phyloP scores from a whole-genome alignment of 2,797 vertebrate species.

The Pantherophis vulpinus region DNA sequence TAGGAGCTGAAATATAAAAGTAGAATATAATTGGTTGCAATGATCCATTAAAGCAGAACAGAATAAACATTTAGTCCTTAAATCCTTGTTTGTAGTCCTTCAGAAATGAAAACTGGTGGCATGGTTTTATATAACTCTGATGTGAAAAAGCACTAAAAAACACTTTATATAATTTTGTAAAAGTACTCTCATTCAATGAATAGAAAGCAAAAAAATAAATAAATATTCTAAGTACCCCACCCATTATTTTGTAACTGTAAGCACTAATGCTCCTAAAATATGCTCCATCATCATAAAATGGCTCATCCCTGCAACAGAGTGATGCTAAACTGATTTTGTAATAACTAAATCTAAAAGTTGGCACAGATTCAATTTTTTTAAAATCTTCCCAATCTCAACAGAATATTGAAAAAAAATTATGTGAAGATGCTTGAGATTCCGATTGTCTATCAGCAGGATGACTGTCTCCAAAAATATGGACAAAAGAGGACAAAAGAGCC shows the following conservation, averaged over 20 bases:
- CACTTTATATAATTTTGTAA: not conserved
- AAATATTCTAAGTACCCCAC: not conserved
- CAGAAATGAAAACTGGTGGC: not conserved
- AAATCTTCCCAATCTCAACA: not conserved
- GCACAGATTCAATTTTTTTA: not conserved
- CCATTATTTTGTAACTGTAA: not conserved
- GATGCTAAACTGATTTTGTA: not conserved
- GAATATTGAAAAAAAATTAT: not conserved
- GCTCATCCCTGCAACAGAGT: not conserved
- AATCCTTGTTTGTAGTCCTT: not conserved
- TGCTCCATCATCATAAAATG: not conserved
- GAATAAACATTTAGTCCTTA: not conserved
- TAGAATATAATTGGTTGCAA: not conserved
- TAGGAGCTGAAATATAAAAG: not conserved
- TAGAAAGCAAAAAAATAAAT: not conserved
- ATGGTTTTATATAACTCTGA: not conserved
- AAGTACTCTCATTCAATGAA: not conserved
- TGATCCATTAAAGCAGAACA: not conserved
- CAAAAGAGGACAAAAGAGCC: not conserved
- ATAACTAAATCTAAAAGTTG: not conserved
- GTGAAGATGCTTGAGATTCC: not conserved
- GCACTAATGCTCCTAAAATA: not conserved
- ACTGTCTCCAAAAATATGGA: not conserved
- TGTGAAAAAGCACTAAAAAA: not conserved
- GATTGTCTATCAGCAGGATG: not conserved